phyloP scores from a whole-genome alignment of 2,797 vertebrate species.

The Morelia viridis region DNA sequence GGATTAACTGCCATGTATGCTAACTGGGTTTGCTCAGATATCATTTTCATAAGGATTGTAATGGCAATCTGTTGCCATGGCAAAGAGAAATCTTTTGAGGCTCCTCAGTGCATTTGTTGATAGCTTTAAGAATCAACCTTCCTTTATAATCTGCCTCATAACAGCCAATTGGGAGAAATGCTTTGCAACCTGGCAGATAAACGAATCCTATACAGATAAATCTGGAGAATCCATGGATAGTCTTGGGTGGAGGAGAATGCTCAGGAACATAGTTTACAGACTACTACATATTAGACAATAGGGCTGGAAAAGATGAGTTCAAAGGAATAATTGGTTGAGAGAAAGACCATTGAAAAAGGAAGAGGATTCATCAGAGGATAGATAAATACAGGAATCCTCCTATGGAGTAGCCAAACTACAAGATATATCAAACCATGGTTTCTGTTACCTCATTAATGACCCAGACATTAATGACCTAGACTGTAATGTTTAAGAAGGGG shows the following conservation, averaged over 20 bases:
- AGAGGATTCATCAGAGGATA: background rate
- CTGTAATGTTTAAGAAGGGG: background rate
- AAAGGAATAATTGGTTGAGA: background rate
- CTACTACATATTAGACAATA: background rate
- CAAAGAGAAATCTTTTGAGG: background rate
- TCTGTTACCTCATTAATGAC: background rate
- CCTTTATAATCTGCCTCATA: background rate
- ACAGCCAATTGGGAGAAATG: background rate
- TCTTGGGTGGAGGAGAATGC: background rate
- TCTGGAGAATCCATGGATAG: background rate
- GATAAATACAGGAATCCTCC: background rate
- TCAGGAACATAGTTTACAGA: background rate
- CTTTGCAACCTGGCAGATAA: background rate
- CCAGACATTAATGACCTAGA: background rate
- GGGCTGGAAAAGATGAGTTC: background rate
- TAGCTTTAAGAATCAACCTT: background rate
- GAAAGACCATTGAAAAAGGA: background rate
- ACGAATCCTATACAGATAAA: background rate
- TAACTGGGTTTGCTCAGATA: background rate
- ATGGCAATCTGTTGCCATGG: background rate
- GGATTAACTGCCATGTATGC: background rate
- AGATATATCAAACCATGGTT: background rate
- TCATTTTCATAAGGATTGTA: background rate
- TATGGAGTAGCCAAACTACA: background rate
- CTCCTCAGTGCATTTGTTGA: background rate